phyloP scores from a whole-genome alignment of 2,888 invertebrate species.

The Hirtodrosophila cameraria region DNA sequence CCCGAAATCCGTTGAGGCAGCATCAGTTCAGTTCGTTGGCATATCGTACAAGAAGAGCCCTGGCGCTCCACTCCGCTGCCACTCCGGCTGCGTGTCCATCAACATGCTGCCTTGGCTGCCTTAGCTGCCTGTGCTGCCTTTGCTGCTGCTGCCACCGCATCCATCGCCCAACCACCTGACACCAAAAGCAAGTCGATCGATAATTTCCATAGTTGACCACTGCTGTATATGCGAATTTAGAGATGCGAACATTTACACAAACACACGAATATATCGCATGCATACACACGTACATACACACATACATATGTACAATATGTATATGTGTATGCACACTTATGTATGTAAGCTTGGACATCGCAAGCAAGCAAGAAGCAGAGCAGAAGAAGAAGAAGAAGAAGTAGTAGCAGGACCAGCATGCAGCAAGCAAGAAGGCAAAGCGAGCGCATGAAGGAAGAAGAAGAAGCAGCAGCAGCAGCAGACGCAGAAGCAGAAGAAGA shows the following conservation, averaged over 20 bases:
- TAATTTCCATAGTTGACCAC: slow-evolving; percentile 84
- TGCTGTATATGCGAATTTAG: slow-evolving; percentile 82
- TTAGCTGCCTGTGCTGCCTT: slow-evolving; percentile 49
- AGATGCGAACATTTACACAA: slow-evolving; percentile 70
- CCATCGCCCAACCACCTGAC: slow-evolving; percentile 80
- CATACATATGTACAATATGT: not conserved
- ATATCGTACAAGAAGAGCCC: slow-evolving; percentile 54
- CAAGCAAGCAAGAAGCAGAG: no score
- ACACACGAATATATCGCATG: slow-evolving; percentile 62
- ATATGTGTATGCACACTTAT: slow-evolving; percentile 1
- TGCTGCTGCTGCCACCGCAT: slow-evolving; percentile 66
- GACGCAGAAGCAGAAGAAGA: no score
- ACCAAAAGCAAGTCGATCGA: slow-evolving; percentile 84
- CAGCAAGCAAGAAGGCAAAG: slow-evolving; percentile 68
- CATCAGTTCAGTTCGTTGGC: slow-evolving; percentile 61
- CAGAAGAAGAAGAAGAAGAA: slow-evolving; percentile 46
- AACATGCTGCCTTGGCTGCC: slow-evolving; percentile 53
- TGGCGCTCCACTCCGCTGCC: slow-evolving; percentile 41
- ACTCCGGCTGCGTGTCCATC: slow-evolving; percentile 71
- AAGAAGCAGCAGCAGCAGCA: no score
- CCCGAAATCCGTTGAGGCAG: slow-evolving; percentile 63
- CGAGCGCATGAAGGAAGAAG: slow-evolving; percentile 64
- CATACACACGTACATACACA: not conserved
- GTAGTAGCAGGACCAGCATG: slow-evolving; percentile 45
- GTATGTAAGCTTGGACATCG: slow-evolving; percentile 29